Evolutionary conservation across 2,888 invertebrate genomes (phyloP).

Genomic region (Calliopum simillimum): DNA sequence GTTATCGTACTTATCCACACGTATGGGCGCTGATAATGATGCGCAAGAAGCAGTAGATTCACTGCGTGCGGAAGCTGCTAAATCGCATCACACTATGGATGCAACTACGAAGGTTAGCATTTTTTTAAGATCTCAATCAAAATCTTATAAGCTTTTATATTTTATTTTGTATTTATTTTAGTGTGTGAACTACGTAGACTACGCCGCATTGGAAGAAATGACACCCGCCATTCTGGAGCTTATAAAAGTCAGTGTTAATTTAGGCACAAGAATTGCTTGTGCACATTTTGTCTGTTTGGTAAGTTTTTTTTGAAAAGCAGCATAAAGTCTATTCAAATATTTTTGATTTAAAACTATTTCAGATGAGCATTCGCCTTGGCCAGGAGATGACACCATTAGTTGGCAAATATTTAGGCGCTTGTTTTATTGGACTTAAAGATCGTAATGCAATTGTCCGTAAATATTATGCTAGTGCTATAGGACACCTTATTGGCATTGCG

Average conservation of each 20-base stretch:
- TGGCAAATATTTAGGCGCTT: conserved; percentile 70
- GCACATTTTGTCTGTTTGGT: conserved; percentile 83
- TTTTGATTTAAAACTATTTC: conserved; percentile 13
- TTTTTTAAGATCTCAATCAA: too few species aligned
- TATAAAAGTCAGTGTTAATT: conserved; percentile 81
- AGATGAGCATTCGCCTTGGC: conserved; percentile 69
- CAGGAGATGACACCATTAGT: conserved; percentile 71
- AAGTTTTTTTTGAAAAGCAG: conserved; percentile 51
- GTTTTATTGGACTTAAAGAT: conserved; percentile 83
- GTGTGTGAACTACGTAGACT: conserved; percentile 81
- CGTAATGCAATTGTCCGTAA: conserved; percentile 86
- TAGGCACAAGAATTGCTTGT: conserved; percentile 86
- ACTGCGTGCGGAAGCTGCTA: conserved; percentile 82
- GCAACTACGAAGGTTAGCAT: conserved; percentile 79
- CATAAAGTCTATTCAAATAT: too few species aligned
- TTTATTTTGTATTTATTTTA: conserved; percentile 48
- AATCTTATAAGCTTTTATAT: too few species aligned
- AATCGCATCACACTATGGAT: conserved; percentile 88
- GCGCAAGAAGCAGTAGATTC: conserved; percentile 83
- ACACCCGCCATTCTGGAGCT: conserved; percentile 86
- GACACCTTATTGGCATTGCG: conserved; percentile 84
- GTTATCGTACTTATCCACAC: conserved; percentile 83
- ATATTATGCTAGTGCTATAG: conserved; percentile 85
- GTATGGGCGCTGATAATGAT: conserved; percentile 76
- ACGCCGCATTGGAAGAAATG: conserved; percentile 80